These are phyloP conservation scores for Operophtera brumata DNA, from an alignment of 2,888 invertebrate genomes.

Conservation along the genomic window DNA sequence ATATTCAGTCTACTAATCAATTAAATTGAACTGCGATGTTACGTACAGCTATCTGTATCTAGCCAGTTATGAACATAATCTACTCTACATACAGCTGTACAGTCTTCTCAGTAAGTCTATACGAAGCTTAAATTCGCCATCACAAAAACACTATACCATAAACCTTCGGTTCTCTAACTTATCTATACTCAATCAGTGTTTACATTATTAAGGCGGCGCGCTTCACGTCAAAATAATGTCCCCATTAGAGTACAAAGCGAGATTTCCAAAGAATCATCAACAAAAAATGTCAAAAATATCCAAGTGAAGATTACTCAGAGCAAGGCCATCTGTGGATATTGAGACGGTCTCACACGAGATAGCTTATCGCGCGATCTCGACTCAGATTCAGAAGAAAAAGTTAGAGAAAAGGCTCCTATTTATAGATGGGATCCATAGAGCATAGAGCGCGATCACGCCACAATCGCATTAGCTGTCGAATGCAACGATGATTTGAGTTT, in stretches of 20 bases:
- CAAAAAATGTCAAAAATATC: slow-evolving; percentile 77
- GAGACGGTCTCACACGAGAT: slow-evolving; percentile 78
- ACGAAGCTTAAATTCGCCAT: slow-evolving; percentile 42
- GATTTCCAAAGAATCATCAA: slow-evolving; percentile 71
- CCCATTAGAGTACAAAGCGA: slow-evolving; percentile 77
- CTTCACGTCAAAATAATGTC: slow-evolving; percentile 79
- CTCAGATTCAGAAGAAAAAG: slow-evolving; percentile 78
- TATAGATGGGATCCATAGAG: slow-evolving; percentile 74
- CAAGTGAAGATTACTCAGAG: slow-evolving; percentile 69
- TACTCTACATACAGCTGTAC: not conserved
- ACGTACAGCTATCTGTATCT: slow-evolving; percentile 7
- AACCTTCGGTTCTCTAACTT: slow-evolving; percentile 72
- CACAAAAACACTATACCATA: slow-evolving; percentile 54
- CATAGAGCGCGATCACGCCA: slow-evolving; percentile 56
- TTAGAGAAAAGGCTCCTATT: slow-evolving; percentile 78
- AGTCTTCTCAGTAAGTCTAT: not conserved
- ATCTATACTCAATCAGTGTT: slow-evolving; percentile 78
- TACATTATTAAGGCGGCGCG: slow-evolving; percentile 72
- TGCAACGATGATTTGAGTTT: slow-evolving; percentile 78
- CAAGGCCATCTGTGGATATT: slow-evolving; percentile 80
- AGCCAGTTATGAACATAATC: slow-evolving; percentile 7
- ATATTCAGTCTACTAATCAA: slow-evolving; percentile 20
- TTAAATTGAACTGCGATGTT: slow-evolving; percentile 24
- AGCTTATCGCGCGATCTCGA: slow-evolving; percentile 75
- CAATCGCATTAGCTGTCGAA: slow-evolving; percentile 77